A percentile compares a stretch with the other conserved stretches of the same genome.
These are phyloP conservation scores for Pantherophis alleghaniensis DNA, from an alignment of 2,797 vertebrate genomes.

Conservation along the genomic window DNA sequence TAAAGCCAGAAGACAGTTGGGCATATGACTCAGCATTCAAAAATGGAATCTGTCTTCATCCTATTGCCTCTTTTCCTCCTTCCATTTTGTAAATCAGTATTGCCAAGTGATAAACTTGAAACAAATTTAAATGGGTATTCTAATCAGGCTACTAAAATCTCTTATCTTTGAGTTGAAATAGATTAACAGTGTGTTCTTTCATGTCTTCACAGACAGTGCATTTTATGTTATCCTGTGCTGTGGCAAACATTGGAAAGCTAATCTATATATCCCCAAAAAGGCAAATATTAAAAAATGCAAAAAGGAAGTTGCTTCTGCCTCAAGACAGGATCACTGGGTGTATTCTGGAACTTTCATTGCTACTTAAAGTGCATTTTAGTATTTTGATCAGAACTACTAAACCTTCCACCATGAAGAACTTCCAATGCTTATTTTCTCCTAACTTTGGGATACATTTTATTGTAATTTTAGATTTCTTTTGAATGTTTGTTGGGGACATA, in stretches of 20 bases:
- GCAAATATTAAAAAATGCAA: not conserved
- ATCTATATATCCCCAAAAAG: not conserved
- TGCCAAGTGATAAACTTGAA: not conserved
- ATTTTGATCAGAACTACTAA: not conserved
- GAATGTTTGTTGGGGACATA: not conserved
- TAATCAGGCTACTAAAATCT: not conserved
- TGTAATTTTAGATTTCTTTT: not conserved
- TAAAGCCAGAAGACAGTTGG: not conserved
- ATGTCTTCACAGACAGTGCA: not conserved
- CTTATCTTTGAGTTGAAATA: not conserved
- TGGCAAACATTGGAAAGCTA: not conserved
- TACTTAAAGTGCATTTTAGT: not conserved
- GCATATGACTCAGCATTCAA: not conserved
- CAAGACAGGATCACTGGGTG: not conserved
- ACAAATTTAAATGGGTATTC: not conserved
- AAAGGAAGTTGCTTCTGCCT: not conserved
- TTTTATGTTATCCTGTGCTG: not conserved
- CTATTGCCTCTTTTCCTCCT: not conserved
- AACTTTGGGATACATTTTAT: not conserved
- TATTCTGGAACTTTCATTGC: constrained; percentile 4
- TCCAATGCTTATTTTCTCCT: not conserved
- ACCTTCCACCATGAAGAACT: not conserved
- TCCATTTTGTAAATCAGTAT: not conserved
- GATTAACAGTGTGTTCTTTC: not conserved
- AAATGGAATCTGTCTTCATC: not conserved